Evolutionary conservation across 2,888 invertebrate species (phyloP).

Genomic region (Mongoloraphidia duomilia): DNA sequence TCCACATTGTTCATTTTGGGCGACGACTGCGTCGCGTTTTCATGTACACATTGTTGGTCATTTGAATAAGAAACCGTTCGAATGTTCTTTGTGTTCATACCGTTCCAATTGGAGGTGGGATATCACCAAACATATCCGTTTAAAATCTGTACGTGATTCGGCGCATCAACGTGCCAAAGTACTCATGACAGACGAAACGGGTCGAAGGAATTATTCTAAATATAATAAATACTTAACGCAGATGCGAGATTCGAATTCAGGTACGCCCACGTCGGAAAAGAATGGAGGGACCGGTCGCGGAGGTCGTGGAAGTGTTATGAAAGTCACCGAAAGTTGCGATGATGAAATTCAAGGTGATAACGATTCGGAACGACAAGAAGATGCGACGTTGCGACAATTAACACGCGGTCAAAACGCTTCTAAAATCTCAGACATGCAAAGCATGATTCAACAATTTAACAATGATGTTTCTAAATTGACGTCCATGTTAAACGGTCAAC

Average conservation of each 20-base stretch:
- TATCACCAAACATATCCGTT: slow-evolving; percentile 86
- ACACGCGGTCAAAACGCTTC: slow-evolving; percentile 19
- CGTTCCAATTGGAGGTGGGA: slow-evolving; percentile 96
- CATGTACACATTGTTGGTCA: slow-evolving; percentile 90
- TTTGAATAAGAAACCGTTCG: slow-evolving; percentile 84
- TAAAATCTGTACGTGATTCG: slow-evolving; percentile 74
- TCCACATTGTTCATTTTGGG: slow-evolving; percentile 85
- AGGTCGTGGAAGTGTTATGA: not conserved
- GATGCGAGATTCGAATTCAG: slow-evolving; percentile 32
- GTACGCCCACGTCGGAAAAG: slow-evolving; percentile 12
- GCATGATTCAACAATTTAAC: too few species aligned
- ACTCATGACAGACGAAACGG: slow-evolving; percentile 82
- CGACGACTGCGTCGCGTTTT: slow-evolving; percentile 82
- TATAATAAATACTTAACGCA: slow-evolving; percentile 79
- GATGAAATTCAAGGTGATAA: too few species aligned
- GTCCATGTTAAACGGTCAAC: too few species aligned
- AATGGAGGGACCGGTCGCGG: not conserved
- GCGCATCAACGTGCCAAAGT: slow-evolving; percentile 70
- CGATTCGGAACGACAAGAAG: too few species aligned
- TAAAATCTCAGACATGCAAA: slow-evolving; percentile 17
- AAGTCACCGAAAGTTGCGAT: too few species aligned
- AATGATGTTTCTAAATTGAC: too few species aligned
- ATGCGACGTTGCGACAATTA: too few species aligned
- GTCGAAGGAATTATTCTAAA: slow-evolving; percentile 80
- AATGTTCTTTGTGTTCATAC: slow-evolving; percentile 87